These are phyloP conservation scores for Erebia palarica DNA, from an alignment of 2,888 invertebrate genomes.

Conservation along the genomic window DNA sequence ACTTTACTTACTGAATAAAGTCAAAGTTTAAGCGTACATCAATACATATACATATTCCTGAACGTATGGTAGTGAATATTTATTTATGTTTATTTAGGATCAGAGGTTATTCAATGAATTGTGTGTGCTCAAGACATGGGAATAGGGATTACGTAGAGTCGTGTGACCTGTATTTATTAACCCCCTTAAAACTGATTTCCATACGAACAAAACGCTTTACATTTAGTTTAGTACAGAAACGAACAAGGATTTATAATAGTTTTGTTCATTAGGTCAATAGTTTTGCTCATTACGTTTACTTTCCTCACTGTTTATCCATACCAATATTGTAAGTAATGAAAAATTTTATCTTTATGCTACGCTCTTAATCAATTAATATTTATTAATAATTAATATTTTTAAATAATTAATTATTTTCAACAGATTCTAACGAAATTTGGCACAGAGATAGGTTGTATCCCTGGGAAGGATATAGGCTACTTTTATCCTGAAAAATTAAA, in stretches of 20 bases:
- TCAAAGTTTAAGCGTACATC: constrained; percentile 20
- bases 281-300: too few species aligned
- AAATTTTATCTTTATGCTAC: too few species aligned
- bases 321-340: too few species aligned
- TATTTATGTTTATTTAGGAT: constrained; percentile 32
- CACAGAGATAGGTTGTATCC: too few species aligned
- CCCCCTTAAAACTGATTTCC: constrained; percentile 18
- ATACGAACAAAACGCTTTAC: constrained; percentile 15
- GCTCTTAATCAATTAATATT: too few species aligned
- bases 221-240: not conserved
- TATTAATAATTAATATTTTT: too few species aligned
- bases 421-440: too few species aligned
- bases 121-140: constrained; percentile 29
- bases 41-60: constrained; percentile 21
- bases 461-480: too few species aligned
- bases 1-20: constrained; percentile 14
- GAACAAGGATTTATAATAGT: not conserved
- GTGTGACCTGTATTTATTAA: constrained; percentile 28
- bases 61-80: constrained; percentile 21
- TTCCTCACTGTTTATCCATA: too few species aligned
- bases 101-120: constrained; percentile 29
- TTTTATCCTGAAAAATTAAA: too few species aligned
- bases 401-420: too few species aligned
- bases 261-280: too few species aligned
- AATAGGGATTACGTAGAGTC: constrained; percentile 30